phyloP scores from a whole-genome alignment of 2,797 vertebrate genomes.

The Acanthopagrus latus region DNA sequence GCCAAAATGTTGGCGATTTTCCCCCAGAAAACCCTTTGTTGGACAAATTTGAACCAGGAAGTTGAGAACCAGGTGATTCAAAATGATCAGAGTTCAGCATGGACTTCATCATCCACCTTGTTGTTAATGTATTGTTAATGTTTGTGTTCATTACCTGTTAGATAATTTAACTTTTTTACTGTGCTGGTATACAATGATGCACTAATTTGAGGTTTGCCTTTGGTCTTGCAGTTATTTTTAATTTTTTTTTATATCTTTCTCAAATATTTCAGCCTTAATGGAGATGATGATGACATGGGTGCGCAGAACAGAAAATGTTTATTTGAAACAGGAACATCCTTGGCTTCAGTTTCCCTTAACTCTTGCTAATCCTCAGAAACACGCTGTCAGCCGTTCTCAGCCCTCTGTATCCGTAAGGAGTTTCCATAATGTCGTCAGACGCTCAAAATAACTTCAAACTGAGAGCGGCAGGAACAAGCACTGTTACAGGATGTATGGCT shows the following conservation, averaged over 20 bases:
- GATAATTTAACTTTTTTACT: background rate
- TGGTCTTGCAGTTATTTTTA: no score
- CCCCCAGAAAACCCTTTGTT: background rate
- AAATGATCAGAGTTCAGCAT: no score
- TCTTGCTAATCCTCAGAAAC: background rate
- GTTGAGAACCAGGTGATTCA: background rate
- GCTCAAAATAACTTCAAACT: no score
- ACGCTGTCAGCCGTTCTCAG: background rate
- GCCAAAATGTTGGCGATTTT: background rate
- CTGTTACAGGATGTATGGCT: no score
- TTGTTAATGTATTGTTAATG: no score
- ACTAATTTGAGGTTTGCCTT: no score
- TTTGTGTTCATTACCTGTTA: background rate
- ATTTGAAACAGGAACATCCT: background rate
- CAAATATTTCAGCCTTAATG: background rate
- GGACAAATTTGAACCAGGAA: background rate
- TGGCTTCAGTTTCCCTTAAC: background rate
- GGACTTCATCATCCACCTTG: no score
- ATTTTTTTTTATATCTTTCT: no score
- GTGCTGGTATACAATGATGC: background rate
- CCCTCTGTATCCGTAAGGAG: no score
- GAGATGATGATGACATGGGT: background rate
- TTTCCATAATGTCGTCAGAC: no score
- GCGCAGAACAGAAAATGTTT: background rate
- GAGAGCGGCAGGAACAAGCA: no score